phyloP scores from a whole-genome alignment of 2,888 invertebrate genomes.

The Cataglyphis livida region DNA sequence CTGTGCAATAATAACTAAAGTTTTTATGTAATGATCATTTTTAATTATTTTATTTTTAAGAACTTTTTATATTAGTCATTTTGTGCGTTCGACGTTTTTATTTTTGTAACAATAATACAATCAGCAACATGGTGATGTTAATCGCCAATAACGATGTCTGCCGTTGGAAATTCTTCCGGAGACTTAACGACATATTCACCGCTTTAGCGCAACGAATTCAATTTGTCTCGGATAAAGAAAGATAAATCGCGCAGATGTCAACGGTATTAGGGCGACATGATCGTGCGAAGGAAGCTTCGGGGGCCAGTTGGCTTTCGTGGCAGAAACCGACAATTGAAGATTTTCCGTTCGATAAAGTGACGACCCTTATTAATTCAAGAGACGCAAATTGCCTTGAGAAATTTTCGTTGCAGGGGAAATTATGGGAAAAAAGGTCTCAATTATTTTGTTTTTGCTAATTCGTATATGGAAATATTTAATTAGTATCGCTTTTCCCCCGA shows the following conservation, averaged over 20 bases:
- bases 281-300: slow-evolving; percentile 24
- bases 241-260: slow-evolving; percentile 83
- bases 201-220: slow-evolving; percentile 71
- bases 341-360: too few species aligned
- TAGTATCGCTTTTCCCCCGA: too few species aligned
- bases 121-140: slow-evolving; percentile 70
- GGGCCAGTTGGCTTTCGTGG: background rate
- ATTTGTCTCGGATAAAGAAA: slow-evolving; percentile 75
- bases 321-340: slow-evolving; percentile 1
- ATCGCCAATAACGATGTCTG: background rate
- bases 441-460: too few species aligned
- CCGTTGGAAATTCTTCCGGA: background rate
- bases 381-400: too few species aligned
- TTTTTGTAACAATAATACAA: slow-evolving; percentile 79
- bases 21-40: too few species aligned
- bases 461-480: too few species aligned
- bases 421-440: too few species aligned
- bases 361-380: too few species aligned
- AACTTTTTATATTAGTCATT: too few species aligned
- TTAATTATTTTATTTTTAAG: too few species aligned
- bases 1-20: too few species aligned
- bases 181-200: slow-evolving; percentile 29
- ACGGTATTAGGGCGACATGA: slow-evolving; percentile 77
- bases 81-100: slow-evolving; percentile 56
- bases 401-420: too few species aligned